Conservation (phyloP, 1,140 invertebrate genomes). For the Propsilocerus akamusi region DNA sequence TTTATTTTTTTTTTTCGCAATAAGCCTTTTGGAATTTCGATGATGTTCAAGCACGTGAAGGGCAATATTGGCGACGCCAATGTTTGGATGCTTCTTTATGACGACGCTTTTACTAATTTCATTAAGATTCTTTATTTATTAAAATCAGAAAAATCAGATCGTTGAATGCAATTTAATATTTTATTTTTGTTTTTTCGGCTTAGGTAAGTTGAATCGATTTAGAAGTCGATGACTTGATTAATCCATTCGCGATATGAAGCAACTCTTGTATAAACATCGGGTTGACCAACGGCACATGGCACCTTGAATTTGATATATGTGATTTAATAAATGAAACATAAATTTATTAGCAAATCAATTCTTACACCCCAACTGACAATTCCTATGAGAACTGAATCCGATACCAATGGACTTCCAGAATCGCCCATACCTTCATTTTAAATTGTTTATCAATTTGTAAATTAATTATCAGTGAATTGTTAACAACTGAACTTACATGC, state of each 20-base stretch:
- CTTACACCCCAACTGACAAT: background rate
- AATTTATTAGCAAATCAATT: too few species aligned
- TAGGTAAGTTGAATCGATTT: background rate
- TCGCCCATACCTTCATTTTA: slow-evolving; percentile 6
- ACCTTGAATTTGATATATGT: too few species aligned
- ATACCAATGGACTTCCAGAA: slow-evolving; percentile 9
- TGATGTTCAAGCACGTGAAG: background rate
- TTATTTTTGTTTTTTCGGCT: background rate
- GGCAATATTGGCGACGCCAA: background rate
- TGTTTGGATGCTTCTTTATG: background rate
- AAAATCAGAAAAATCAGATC: background rate
- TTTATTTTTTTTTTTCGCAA: too few species aligned
- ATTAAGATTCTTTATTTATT: background rate
- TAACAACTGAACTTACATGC: background rate
- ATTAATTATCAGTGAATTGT: background rate
- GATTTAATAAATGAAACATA: too few species aligned
- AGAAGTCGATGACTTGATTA: slow-evolving; percentile 13
- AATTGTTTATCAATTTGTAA: background rate
- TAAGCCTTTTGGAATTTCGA: too few species aligned
- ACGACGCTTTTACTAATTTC: background rate
- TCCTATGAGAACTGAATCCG: background rate
- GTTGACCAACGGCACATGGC: slow-evolving; percentile 19
- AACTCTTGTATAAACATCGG: slow-evolving; percentile 31
- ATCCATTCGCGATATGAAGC: slow-evolving; percentile 35
- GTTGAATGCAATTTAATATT: background rate